A percentile compares a stretch with the other conserved stretches of the same genome.
Conservation (phyloP, 1,140 invertebrate genomes). For the Theocolax elegans region DNA sequence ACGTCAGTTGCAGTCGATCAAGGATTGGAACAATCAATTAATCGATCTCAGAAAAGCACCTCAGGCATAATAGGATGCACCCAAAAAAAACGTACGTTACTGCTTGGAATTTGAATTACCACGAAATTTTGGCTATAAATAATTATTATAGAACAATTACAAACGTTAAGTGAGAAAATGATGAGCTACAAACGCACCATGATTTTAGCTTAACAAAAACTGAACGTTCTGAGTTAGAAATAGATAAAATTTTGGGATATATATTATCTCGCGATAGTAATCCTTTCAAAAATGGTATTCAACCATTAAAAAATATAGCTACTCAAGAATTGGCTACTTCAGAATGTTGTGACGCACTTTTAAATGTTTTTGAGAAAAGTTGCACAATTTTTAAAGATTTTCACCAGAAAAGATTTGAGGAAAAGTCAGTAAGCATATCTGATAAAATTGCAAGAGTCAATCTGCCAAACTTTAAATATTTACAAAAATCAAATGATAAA, state of each 20-base stretch:
- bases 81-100: not conserved
- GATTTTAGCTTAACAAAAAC: not conserved
- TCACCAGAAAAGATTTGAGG: not conserved
- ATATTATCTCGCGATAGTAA: not conserved
- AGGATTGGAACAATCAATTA: conserved; percentile 7
- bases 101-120: not conserved
- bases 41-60: conserved; percentile 4
- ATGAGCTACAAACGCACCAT: conserved; percentile 2
- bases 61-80: conserved; percentile 3
- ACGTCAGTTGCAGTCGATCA: conserved; percentile 3
- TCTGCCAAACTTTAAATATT: not conserved
- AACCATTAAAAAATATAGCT: not conserved
- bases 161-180: not conserved
- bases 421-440: not conserved
- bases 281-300: not conserved
- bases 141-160: conserved; percentile 1
- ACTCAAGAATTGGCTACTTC: conserved; percentile 1
- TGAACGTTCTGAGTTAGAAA: not conserved
- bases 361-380: conserved; percentile 10
- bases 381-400: not conserved
- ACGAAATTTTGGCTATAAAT: conserved; percentile 3
- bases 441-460: not conserved
- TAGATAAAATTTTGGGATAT: not conserved
- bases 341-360: not conserved
- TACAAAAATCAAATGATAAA: not conserved